A percentile compares a stretch with the other conserved stretches of the same genome.
Evolutionary conservation across 2,888 invertebrate species (phyloP).

Genomic region (Thereva nobilitata): DNA sequence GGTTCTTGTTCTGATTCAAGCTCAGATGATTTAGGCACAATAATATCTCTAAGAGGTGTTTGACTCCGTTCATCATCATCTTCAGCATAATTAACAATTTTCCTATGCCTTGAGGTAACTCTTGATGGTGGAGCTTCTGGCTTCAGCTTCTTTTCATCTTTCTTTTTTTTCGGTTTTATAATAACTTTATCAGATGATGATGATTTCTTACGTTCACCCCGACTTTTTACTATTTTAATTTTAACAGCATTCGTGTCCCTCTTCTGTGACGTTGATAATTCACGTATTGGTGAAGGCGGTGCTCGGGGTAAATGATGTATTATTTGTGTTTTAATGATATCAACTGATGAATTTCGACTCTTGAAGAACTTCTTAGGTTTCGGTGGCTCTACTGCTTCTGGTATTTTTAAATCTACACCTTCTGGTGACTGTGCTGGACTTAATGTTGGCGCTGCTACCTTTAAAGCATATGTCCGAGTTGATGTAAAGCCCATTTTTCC

Average conservation of each 20-base stretch:
- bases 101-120: slow-evolving; percentile 61
- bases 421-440: slow-evolving; percentile 47
- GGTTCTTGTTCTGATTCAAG: not conserved
- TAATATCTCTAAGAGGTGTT: slow-evolving; percentile 53
- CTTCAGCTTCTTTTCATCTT: slow-evolving; percentile 54
- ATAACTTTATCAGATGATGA: slow-evolving; percentile 36
- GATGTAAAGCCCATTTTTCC: slow-evolving; percentile 93
- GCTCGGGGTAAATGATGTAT: slow-evolving; percentile 54
- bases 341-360: slow-evolving; percentile 71
- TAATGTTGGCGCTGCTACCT: slow-evolving; percentile 49
- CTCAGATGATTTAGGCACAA: slow-evolving; percentile 58
- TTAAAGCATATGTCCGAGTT: slow-evolving; percentile 66
- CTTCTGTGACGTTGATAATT: slow-evolving; percentile 31
- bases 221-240: slow-evolving; percentile 54
- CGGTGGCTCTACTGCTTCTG: slow-evolving; percentile 58
- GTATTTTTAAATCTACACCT: slow-evolving; percentile 19
- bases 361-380: slow-evolving; percentile 92
- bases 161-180: slow-evolving; percentile 56
- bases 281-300: slow-evolving; percentile 52
- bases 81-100: slow-evolving; percentile 68
- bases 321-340: slow-evolving; percentile 51
- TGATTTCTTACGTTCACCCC: slow-evolving; percentile 53
- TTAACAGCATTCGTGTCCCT: slow-evolving; percentile 47
- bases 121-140: slow-evolving; percentile 55
- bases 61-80: slow-evolving; percentile 58